Base-by-base conservation (phyloP, 2,797 vertebrate genomes). In the Peromyscus nudipes region DNA sequence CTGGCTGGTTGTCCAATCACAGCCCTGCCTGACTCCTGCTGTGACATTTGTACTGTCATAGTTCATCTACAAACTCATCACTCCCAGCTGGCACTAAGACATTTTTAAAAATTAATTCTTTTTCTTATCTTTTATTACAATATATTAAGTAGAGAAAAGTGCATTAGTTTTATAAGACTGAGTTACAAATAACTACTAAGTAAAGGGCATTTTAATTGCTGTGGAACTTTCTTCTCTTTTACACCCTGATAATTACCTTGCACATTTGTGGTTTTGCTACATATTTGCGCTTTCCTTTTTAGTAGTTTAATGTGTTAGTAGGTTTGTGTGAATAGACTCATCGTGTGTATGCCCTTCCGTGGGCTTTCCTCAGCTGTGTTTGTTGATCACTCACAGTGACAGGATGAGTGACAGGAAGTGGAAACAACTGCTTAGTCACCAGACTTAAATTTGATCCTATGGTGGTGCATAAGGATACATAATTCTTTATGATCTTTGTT, bases 221-320 rank as follows among this genome's bases (percentile, higher is more conserved):
- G 16, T 7, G 40, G 27, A 91, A 86, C 52, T 29, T 60, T 31
- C 57, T 34, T 40, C 17, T 64, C 34, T 69, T 64, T 89, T 29
- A 96, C 9, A 77, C 11, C 2, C 25, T 88, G 64, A 67, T 82
- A 16, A 91, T 82, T 79, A 91, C 7, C 46, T 81, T 94, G 23
- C 25, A 25, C 52, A 92, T 92, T 96, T 77, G 21, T 89, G 64
- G 57, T 64, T 83, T 92, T 89, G 13, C 4, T 92, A 52, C 11
- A 6, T 37, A 81, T 60, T 95, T 79, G 40, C 57, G 49, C 25
- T 91, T 93, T 52, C 34, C 5, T 76, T 3, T 76, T 1, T 6
- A 95, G 60, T 62, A 92, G 69, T 67, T 89, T 43, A 91, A 57
- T 64, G 73, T 92, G 31, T 75, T 87, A 40, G 75, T 93, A 69